These are phyloP conservation scores for Pandemis cinnamomeana DNA, from an alignment of 2,888 invertebrate genomes.

Conservation along the genomic window DNA sequence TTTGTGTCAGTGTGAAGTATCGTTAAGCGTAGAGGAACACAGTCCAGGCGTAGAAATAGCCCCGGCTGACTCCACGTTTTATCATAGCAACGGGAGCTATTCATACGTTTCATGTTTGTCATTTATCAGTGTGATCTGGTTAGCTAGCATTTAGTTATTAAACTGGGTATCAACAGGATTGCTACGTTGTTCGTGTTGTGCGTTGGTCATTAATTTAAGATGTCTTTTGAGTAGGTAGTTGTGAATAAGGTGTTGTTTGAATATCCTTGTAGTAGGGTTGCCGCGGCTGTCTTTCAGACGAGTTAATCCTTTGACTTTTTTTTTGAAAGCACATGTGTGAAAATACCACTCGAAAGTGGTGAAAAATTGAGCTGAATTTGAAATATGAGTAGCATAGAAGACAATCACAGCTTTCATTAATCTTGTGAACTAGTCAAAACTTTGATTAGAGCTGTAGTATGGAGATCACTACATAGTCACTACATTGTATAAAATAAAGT, in stretches of 20 bases:
- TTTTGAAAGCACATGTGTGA: too few relatives aligned
- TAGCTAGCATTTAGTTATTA: constrained; percentile 7
- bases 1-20: constrained; percentile 49
- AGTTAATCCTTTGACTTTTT: background rate
- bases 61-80: constrained; percentile 4
- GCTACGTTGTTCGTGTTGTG: background rate
- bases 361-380: too few relatives aligned
- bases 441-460: too few relatives aligned
- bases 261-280: background rate
- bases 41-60: constrained; percentile 19
- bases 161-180: background rate
- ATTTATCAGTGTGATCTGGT: constrained; percentile 18
- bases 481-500: too few relatives aligned
- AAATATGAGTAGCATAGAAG: too few relatives aligned
- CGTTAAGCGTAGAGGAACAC: constrained; percentile 43
- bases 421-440: too few relatives aligned
- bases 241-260: background rate
- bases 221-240: background rate
- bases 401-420: too few relatives aligned
- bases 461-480: too few relatives aligned
- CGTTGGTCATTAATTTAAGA: background rate
- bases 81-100: constrained; percentile 35
- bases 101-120: constrained; percentile 19
- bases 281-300: background rate
- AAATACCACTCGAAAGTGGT: too few relatives aligned